These are phyloP conservation scores for Tetraneura akinire DNA, from an alignment of 1,140 invertebrate genomes.

Conservation along the genomic window DNA sequence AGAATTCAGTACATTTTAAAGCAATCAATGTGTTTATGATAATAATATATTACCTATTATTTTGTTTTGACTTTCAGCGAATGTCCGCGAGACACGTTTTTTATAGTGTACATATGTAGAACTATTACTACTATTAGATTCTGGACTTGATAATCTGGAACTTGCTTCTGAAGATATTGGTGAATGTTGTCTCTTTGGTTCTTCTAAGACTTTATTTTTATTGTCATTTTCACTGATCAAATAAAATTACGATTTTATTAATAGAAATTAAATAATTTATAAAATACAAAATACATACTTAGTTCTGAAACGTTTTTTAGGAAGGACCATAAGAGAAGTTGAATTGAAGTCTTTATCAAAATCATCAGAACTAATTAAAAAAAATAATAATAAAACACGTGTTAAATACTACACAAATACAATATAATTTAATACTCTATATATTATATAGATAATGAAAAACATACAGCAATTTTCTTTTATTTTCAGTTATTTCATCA, in stretches of 20 bases:
- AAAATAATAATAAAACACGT: too few relatives aligned
- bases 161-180: constrained; percentile 33
- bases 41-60: constrained; percentile 29
- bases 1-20: neutral
- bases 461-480: constrained; percentile 28
- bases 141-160: constrained; percentile 47
- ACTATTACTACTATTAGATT: constrained; percentile 29
- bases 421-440: too few relatives aligned
- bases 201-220: constrained; percentile 1
- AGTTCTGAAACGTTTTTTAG: constrained; percentile 43
- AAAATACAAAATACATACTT: neutral
- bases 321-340: constrained; percentile 18
- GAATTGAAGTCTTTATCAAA: neutral
- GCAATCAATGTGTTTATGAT: neutral
- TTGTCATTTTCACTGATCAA: constrained; percentile 32
- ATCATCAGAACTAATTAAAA: constrained; percentile 31
- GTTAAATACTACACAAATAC: too few relatives aligned
- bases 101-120: constrained; percentile 41
- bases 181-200: constrained; percentile 31
- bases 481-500: neutral
- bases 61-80: constrained; percentile 41
- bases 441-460: neutral
- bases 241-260: neutral
- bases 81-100: constrained; percentile 46
- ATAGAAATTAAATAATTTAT: neutral